Base-by-base conservation (phyloP, 2,888 invertebrate genomes). In the Neocrepidodera transversa region DNA sequence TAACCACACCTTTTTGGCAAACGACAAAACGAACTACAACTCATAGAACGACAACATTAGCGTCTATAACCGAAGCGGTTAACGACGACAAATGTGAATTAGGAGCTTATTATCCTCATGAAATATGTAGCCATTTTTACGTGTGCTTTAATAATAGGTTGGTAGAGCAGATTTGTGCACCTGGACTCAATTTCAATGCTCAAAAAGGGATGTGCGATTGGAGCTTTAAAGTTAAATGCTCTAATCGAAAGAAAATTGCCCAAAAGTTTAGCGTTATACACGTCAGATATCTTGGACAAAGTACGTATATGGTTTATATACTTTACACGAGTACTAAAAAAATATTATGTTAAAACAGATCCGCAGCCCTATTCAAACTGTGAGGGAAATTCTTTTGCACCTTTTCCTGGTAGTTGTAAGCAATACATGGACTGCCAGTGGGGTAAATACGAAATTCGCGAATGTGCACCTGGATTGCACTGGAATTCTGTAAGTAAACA, bases 361-460 rank as follows among this genome's bases (percentile, higher is more conserved):
- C 73, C 76, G 23, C 68, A 73, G 59, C 78, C 82, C 72, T 84
- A 83, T 78, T 80, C 83, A 43, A 77, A 80, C 0, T 86, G 90
- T 73, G 82, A 85, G 60, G 86, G 84, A 47, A 88, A 88, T n/a
- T 79, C 83, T 57, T 89, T 87, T 69, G 84, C 87, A 0, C 78
- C 84, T 0, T 82, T 87, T 66, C 87, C 88, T 0, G 84, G 84
- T 0, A 88, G 92, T 71, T 93, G 93, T 72, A 82, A 82, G 0
- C 86, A 87, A 52, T 93, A 92, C 74, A 82, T 87, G 61, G 87
- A 89, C 63, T 94, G 94, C 69, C 80, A 92, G 13, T 92, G 92
- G 85, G 91, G 91, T 26, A 87, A 88, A 70, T 87, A 86, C 58
- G 86, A 91, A 74, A 83, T 86, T 13, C 88, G 87, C 68, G 80